phyloP scores from a whole-genome alignment of 2,113 vertebrate species.

The Hyperopisus bebe region DNA sequence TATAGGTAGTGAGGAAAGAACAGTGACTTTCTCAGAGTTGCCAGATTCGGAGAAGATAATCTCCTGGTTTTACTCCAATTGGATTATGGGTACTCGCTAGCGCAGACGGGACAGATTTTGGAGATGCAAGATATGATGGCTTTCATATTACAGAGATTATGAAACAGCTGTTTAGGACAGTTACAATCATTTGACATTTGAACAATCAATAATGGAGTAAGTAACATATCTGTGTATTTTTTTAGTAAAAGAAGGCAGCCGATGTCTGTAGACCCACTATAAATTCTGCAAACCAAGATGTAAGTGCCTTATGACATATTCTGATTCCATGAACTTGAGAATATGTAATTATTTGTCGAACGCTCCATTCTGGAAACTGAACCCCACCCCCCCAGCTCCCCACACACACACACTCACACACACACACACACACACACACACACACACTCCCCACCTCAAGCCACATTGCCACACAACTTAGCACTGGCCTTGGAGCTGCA shows the following conservation, averaged over 20 bases:
- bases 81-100: not conserved
- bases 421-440: not conserved
- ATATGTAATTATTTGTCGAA: constrained; percentile 46
- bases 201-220: constrained; percentile 2
- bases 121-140: not conserved
- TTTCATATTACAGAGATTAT: not conserved
- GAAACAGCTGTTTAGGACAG: not conserved
- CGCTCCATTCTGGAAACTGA: constrained; percentile 46
- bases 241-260: not conserved
- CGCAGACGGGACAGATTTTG: not conserved
- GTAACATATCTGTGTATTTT: not conserved
- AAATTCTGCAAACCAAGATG: constrained; percentile 5
- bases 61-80: not conserved
- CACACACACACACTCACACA: no score
- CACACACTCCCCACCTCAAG: not conserved
- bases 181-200: constrained; percentile 8
- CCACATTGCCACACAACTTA: constrained; percentile 17
- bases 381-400: not conserved
- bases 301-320: constrained; percentile 26
- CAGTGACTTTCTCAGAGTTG: not conserved
- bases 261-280: not conserved
- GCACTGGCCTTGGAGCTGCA: not conserved
- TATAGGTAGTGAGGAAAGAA: not conserved
- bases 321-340: constrained; percentile 41
- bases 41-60: not conserved